A percentile compares a stretch with the other conserved stretches of the same genome.
Evolutionary conservation across 2,113 vertebrate genomes (phyloP).

Genomic region (Eretmochelys imbricata): DNA sequence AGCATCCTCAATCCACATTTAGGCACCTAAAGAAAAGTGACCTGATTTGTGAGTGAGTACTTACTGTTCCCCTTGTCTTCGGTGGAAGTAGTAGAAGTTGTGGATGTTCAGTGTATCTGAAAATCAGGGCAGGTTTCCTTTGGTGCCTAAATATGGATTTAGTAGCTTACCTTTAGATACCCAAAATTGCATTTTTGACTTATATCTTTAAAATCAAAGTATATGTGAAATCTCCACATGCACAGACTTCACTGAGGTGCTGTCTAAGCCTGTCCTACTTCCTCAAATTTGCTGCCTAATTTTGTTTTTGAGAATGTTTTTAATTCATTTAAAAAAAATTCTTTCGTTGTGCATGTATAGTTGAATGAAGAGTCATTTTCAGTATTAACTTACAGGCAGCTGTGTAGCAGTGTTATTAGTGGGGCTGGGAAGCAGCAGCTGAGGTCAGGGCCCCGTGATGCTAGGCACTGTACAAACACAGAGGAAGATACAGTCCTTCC

Average conservation of each 20-base stretch:
- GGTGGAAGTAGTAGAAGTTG: background rate
- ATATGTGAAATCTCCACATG: background rate
- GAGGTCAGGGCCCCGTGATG: background rate
- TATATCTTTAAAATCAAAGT: background rate
- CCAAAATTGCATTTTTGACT: background rate
- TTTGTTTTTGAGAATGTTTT: background rate
- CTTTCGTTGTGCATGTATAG: background rate
- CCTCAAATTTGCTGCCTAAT: fast-evolving
- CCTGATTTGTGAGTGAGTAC: background rate
- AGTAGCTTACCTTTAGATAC: background rate
- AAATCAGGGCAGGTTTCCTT: background rate
- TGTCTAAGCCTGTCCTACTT: background rate
- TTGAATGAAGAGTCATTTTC: background rate
- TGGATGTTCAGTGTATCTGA: background rate
- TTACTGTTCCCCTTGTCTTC: background rate
- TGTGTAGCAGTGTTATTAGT: background rate
- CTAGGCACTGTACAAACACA: background rate
- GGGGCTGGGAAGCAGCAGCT: background rate
- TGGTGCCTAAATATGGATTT: background rate
- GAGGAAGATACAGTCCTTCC: background rate
- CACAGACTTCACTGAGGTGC: background rate
- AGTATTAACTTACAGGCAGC: background rate
- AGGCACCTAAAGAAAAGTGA: constrained; percentile 36
- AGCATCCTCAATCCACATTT: constrained; percentile 34
- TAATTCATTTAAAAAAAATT: background rate